These are phyloP conservation scores for Boulengeromyrus knoepffleri DNA, from an alignment of 2,113 vertebrate genomes.

Conservation along the genomic window DNA sequence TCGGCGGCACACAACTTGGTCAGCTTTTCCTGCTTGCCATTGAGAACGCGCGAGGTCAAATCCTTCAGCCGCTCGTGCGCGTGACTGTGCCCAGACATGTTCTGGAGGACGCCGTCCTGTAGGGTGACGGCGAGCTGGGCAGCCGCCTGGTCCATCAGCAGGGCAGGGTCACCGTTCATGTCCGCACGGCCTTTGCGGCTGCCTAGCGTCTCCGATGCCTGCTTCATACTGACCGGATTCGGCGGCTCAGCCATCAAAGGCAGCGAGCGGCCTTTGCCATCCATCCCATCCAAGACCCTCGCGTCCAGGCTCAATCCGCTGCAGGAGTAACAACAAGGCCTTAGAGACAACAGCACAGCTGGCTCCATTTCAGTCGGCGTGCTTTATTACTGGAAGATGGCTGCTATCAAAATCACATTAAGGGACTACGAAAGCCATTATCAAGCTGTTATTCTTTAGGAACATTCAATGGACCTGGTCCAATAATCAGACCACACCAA, in stretches of 20 bases:
- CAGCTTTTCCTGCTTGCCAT: constrained; percentile 73
- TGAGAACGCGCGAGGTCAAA: constrained; percentile 83
- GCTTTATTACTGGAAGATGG: background rate
- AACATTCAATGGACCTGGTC: background rate
- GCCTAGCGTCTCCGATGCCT: constrained; percentile 75
- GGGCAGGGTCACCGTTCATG: constrained; percentile 71
- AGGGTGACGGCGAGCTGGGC: constrained; percentile 75
- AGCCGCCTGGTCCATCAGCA: constrained; percentile 76
- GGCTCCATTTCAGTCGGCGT: background rate
- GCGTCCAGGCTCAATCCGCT: constrained; percentile 40
- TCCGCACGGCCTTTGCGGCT: constrained; percentile 71
- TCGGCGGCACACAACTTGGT: constrained; percentile 68
- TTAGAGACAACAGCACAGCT: background rate
- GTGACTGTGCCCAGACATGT: constrained; percentile 71
- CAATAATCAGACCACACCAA: background rate
- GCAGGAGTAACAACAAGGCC: background rate
- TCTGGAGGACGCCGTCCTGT: constrained; percentile 79
- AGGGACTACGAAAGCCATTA: background rate
- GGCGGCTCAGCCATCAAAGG: constrained; percentile 71
- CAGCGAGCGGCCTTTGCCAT: constrained; percentile 71
- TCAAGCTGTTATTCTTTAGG: background rate
- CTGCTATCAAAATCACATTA: background rate
- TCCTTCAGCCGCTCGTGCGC: constrained; percentile 79
- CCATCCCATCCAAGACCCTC: constrained; percentile 56
- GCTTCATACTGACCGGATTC: constrained; percentile 83